Conservation (phyloP, 1,140 invertebrate genomes). For the Arctopsyche grandis region DNA sequence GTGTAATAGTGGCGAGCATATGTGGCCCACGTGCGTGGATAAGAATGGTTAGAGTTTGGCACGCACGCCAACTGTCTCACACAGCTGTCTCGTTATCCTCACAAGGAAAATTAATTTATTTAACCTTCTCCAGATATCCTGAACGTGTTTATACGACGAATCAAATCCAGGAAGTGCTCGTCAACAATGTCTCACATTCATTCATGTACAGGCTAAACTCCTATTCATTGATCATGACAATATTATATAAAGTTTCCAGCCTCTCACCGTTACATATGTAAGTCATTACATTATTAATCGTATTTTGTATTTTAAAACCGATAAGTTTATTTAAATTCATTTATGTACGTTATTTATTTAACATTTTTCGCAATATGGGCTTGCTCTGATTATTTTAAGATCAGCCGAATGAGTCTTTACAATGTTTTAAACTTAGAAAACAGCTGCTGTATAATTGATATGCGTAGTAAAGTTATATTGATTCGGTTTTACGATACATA, state of each 20-base stretch:
- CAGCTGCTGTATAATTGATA: constrained; percentile 15
- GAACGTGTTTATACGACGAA: not conserved
- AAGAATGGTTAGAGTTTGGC: constrained; percentile 36
- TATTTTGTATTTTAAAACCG: no score
- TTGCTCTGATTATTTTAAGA: not conserved
- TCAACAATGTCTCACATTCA: no score
- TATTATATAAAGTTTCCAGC: no score
- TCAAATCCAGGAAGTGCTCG: not conserved
- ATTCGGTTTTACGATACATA: not conserved
- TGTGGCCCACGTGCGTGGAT: constrained; percentile 42
- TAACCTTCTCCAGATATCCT: constrained; percentile 36
- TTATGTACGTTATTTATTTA: no score
- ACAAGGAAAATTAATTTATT: constrained; percentile 49
- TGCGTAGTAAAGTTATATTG: constrained; percentile 14
- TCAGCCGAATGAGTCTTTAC: not conserved
- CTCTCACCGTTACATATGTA: no score
- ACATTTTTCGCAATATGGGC: no score
- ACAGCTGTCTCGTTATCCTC: constrained; percentile 42
- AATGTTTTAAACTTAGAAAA: not conserved
- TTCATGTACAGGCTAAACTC: no score
- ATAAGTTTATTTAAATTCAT: no score
- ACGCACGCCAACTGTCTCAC: constrained; percentile 40
- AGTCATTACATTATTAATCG: no score
- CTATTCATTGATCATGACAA: no score
- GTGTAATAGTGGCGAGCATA: constrained; percentile 40